Evolutionary conservation across 2,888 invertebrate genomes (phyloP), one percentile per base, ranked within the genome.

Genomic region (Epiblema foenella): DNA sequence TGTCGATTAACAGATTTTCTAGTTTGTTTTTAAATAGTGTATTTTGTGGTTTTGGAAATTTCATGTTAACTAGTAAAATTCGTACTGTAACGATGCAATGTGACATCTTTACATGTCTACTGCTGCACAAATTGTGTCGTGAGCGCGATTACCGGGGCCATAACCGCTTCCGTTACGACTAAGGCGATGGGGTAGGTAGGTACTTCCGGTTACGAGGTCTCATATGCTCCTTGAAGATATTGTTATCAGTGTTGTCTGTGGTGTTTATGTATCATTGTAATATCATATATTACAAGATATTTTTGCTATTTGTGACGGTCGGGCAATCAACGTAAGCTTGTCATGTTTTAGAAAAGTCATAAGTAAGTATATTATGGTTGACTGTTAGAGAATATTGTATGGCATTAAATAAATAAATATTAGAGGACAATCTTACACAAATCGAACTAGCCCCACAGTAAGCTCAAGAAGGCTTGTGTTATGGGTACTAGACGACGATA

Each of bases 61-160:
- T n/a, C n/a, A n/a, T n/a, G n/a, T n/a, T 24, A 11, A 39, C 3
- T 12, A 4, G 39, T 2, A 7, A 42, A 42, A 33, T 33, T 42
- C 15, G 5, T 15, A 15, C 5, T 15, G 15, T 15, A 42, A 15
- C 42, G 5, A 15, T 42, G 15, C 42, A 15, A 12, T 15, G 42
- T 42, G 42, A 15, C 15, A 42, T 5, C 42, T 42, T 42, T 39
- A 12, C 42, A 51, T 18, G 51, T 51, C 54, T 54, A 54, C 56
- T 56, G 29, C 4, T 51, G 17, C 46, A 12, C 20, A 49, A 51
- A 29, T 49, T 62, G 49, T 62, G 62, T 12, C 62, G 8, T 17
- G 51, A 29, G 33, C 49, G 62, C 62, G 33, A 62, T 62, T 62
- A 51, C 49, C 39, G 37, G 29, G 62, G 12, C 49, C 12, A 12